These are phyloP conservation scores for Digitonthophagus gazella DNA, from an alignment of 2,888 invertebrate species.

Conservation along the genomic window DNA sequence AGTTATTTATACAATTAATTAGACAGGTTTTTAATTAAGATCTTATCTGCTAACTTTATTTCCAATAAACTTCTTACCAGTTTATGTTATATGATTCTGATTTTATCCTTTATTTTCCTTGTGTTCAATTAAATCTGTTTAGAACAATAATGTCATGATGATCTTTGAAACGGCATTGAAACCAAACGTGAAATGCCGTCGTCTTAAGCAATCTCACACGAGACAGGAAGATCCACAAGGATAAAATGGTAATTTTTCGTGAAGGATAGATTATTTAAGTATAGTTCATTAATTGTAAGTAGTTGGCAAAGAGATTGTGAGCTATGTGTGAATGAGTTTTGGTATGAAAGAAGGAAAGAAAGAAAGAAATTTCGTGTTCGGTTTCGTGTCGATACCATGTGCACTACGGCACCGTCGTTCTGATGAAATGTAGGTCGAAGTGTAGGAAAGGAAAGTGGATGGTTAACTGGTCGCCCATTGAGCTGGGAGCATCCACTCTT, in stretches of 20 bases:
- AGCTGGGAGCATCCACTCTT: neutral
- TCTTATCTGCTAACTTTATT: neutral
- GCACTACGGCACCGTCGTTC: neutral
- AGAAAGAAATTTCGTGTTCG: neutral
- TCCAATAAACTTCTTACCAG: neutral
- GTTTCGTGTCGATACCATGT: neutral
- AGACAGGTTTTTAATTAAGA: too few species aligned
- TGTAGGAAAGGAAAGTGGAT: neutral
- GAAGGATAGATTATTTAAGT: too few species aligned
- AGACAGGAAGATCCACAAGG: neutral
- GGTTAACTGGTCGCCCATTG: neutral
- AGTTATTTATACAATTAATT: too few species aligned
- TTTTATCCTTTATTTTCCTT: too few species aligned
- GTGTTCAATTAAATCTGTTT: too few species aligned
- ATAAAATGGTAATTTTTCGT: neutral
- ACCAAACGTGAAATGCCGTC: neutral
- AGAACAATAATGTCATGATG: too few species aligned
- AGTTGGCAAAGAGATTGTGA: neutral
- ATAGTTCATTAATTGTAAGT: too few species aligned
- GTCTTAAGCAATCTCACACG: neutral
- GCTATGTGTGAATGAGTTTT: neutral
- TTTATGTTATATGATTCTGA: too few species aligned
- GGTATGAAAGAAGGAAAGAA: neutral
- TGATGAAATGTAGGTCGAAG: neutral
- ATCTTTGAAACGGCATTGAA: neutral